Conservation (phyloP, 2,797 vertebrate species). For the Denticeps clupeoides region DNA sequence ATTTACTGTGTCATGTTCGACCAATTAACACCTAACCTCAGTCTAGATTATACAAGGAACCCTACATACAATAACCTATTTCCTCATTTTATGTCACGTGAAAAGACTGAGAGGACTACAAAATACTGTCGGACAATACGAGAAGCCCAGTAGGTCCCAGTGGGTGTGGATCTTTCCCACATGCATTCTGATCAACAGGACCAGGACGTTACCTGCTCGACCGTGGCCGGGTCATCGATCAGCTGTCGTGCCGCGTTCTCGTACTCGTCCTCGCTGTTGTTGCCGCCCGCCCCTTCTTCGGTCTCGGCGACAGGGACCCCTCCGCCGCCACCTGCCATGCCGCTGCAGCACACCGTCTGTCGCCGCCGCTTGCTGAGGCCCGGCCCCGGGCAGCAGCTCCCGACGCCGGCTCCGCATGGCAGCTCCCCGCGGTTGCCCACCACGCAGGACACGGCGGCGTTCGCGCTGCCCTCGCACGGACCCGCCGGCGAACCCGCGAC, state of each 20-base stretch:
- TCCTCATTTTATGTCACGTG: too few species aligned
- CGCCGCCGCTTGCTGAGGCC: conserved; percentile 43
- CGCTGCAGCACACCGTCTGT: conserved; percentile 30
- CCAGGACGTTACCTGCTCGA: conserved; percentile 56
- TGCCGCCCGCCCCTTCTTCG: conserved; percentile 56
- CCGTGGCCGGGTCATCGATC: conserved; percentile 52
- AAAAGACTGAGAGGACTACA: too few species aligned
- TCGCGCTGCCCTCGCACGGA: conserved; percentile 21
- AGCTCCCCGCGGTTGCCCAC: conserved; percentile 25
- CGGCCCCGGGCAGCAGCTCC: conserved; percentile 40
- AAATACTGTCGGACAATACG: too few species aligned
- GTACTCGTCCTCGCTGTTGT: conserved; percentile 69
- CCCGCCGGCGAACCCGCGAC: conserved; percentile 20
- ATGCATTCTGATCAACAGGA: neutral
- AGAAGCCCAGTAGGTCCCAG: too few species aligned
- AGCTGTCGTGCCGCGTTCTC: conserved; percentile 52
- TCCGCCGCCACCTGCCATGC: conserved; percentile 31
- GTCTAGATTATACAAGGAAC: too few species aligned
- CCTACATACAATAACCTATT: too few species aligned
- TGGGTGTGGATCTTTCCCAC: too few species aligned
- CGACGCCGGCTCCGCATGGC: conserved; percentile 10
- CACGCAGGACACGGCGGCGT: conserved; percentile 3
- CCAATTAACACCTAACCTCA: too few species aligned
- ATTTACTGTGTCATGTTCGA: too few species aligned
- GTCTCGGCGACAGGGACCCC: conserved; percentile 28